phyloP scores from a whole-genome alignment of 2,888 invertebrate species.

The Amiota mariae region DNA sequence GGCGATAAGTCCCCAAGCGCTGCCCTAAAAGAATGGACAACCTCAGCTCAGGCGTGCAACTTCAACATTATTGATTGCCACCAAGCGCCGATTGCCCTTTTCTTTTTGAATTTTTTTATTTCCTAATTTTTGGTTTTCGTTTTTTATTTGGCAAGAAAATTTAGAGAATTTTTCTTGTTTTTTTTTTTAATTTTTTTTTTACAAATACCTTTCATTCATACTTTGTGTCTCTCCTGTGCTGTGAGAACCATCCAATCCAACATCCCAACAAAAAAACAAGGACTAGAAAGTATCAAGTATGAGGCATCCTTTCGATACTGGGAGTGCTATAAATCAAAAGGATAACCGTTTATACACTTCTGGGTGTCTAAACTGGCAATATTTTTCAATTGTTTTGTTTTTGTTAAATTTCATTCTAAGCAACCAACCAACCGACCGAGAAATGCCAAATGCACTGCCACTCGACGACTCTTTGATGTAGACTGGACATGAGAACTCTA shows the following conservation, averaged over 20 bases:
- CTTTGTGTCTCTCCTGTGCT: background rate
- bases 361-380: background rate
- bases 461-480: no score
- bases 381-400: background rate
- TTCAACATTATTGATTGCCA: constrained; percentile 62
- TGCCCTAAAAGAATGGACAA: background rate
- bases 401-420: background rate
- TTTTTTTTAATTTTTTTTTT: background rate
- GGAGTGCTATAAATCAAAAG: constrained; percentile 20
- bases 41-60: background rate
- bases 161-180: background rate
- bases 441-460: background rate
- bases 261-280: background rate
- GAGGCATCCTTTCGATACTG: constrained; percentile 6
- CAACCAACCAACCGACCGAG: background rate
- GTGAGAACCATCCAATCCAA: no score
- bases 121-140: constrained; percentile 26
- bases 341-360: constrained; percentile 4
- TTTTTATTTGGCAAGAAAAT: constrained; percentile 15
- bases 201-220: background rate
- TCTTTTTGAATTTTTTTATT: constrained; percentile 53
- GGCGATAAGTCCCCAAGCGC: constrained; percentile 22
- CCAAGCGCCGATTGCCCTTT: constrained; percentile 62
- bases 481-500: no score
- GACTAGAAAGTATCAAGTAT: background rate